phyloP scores from a whole-genome alignment of 92 coral and sea anemone species.

The Phenganax marumi region DNA sequence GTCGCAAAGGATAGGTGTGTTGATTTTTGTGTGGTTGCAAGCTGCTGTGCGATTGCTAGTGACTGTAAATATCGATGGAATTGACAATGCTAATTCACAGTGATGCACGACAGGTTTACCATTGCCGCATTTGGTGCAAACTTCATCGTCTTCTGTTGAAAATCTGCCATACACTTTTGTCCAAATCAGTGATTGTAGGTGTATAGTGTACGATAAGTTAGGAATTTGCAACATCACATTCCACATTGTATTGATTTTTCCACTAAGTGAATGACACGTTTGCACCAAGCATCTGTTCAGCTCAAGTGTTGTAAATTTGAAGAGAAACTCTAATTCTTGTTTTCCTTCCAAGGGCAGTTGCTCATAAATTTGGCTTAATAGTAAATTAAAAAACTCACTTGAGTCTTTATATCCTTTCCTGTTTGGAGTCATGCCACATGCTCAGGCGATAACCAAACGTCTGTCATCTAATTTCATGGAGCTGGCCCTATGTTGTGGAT shows the following conservation, averaged over 20 bases:
- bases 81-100: background rate
- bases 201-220: background rate
- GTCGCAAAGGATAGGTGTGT: background rate
- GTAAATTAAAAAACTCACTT: background rate
- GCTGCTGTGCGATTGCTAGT: background rate
- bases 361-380: background rate
- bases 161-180: background rate
- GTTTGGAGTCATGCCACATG: conserved; percentile 18
- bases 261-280: background rate
- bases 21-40: background rate
- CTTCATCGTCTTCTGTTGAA: background rate
- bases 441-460: background rate
- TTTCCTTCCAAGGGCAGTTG: background rate
- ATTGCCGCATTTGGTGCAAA: background rate
- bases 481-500: background rate
- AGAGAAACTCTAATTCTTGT: background rate
- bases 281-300: conserved; percentile 9
- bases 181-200: background rate
- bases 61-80: background rate
- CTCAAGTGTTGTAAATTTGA: background rate
- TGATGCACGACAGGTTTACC: too few relatives aligned
- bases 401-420: background rate
- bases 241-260: background rate
- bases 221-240: background rate
- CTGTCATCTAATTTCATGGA: background rate